Percentiles rank a stretch among this genome's conserved stretches.
Conservation (phyloP, 2,797 vertebrate genomes). For the Astyanax mexicanus region DNA sequence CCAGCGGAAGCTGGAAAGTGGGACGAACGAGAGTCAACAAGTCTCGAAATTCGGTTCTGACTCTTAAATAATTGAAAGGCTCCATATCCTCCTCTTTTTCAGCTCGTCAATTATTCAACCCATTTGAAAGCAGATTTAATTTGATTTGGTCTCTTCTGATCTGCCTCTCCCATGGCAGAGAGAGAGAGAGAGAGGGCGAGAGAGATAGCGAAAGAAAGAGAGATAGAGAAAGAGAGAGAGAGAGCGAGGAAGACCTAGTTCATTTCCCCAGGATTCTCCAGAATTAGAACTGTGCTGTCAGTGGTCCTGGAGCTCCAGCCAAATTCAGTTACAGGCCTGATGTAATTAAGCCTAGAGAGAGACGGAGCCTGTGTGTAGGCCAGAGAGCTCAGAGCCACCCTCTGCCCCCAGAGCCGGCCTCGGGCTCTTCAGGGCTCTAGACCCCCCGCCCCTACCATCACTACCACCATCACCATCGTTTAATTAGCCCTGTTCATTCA, state of each 20-base stretch:
- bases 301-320: slow-evolving; percentile 41
- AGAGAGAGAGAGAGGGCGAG: slow-evolving; percentile 15
- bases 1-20: slow-evolving; percentile 29
- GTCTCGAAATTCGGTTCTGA: slow-evolving; percentile 53
- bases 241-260: slow-evolving; percentile 50
- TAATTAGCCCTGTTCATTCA: slow-evolving; percentile 35
- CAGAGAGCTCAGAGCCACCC: background rate
- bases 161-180: slow-evolving; percentile 39
- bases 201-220: background rate
- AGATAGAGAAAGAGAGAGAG: slow-evolving; percentile 7
- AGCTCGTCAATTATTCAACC: slow-evolving; percentile 62
- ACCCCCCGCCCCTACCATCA: background rate
- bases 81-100: slow-evolving; percentile 56
- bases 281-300: slow-evolving; percentile 57
- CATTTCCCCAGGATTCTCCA: slow-evolving; percentile 57
- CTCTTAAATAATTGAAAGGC: slow-evolving; percentile 61
- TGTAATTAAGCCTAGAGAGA: slow-evolving; percentile 62
- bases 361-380: slow-evolving; percentile 34
- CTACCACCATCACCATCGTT: slow-evolving; percentile 5
- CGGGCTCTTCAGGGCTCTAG: background rate
- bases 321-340: slow-evolving; percentile 61
- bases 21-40: slow-evolving; percentile 43
- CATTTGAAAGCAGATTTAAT: slow-evolving; percentile 63
- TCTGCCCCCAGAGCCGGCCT: background rate
- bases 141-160: slow-evolving; percentile 62